Evolutionary conservation across 2,888 invertebrate genomes (phyloP), one percentile per base, ranked within the genome.

Genomic region (Cinara cedri): DNA sequence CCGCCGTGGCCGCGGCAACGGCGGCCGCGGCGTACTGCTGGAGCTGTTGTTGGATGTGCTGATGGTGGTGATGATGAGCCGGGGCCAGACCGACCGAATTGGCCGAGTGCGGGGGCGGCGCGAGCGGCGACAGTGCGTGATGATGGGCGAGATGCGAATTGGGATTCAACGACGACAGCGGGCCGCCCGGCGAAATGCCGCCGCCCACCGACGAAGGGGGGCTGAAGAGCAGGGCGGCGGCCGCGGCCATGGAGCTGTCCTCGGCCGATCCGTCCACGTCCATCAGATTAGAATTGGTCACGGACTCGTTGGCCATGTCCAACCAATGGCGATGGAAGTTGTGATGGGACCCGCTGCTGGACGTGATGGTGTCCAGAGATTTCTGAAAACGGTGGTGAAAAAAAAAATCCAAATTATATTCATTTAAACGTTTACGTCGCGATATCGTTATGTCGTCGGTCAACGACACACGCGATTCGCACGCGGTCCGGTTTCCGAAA

Each of bases 241-340:
- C 76, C 10, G 76, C 76, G 1, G 71, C 80, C 60, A 72, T 72
- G 1, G 80, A 72, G 16, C 65, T 71, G 19, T 80, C 80, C 16
- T 80, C 80, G 10, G 60, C 21, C 3, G 72, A 65, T 19, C 68
- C 68, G 1, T 57, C 76, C 49, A 68, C 57, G 42, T 68, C 68
- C 80, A 72, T 72, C 62, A 80, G 21, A n/a, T 46, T 70, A 19
- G 63, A 14, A 14, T 54, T 65, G 16, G 44, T 44, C 1, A 66
- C 76, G 3, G 76, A 34, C 21, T 68, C 66, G 42, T 65, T 75
- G 11, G 66, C 76, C 49, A 66, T 78, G 34, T 78, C 76, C 42
- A 78, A 49, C 76, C 76, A 78, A 19, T 78, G 76, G 4, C 76
- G 57, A n/a, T 78, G 76, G 16, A 78, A 78, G 19, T 78, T 66